Base-by-base conservation (phyloP, 1,140 invertebrate species). In the Lanistes nyassanus region DNA sequence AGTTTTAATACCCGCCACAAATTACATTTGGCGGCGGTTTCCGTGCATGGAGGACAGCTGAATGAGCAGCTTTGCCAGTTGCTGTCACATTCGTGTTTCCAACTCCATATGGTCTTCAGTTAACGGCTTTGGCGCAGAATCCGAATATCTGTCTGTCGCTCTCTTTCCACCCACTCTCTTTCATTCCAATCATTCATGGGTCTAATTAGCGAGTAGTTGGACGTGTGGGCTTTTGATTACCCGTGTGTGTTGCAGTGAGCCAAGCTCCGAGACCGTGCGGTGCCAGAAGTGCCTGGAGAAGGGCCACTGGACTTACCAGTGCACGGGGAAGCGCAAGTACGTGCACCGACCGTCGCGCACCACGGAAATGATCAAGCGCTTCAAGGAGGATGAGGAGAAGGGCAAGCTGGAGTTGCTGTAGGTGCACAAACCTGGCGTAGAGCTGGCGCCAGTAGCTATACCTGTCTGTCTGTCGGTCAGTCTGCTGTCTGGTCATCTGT, bases 231-330 rank as follows among this genome's bases (percentile, higher is more conserved):
- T 60, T 13, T 47, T 47, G 9, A 3, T 9, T 47, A 47, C 5
- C 9, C 5, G 5, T 72, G 65, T 72, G 60, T 56, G 31, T 83
- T 83, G 29, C 80, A 88, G 87, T 29, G 74, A 87, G 69, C 79
- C 82, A 13, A 85, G 77, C 76, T 80, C 86, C 13, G 86, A 87
- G 55, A 85, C 88, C 29, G 92, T 95, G 76, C 91, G 94, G 60
- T 98, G 96, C 86, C 96, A 97, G 85, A 98, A 97, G 90, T 98
- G 96, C 87, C 89, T 97, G 56, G 94, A 97, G 87, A 93, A 93
- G 83, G 96, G 95, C 0, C 96, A 98, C 85, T 97, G 95, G 95
- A 96, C 94, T 71, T 98, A 95, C 81, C 94, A 97, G 87, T 98
- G 96, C 86, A 95, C 93, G 80, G 94, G 94, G n/a, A 95, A 97